These are phyloP conservation scores for Pseudomyrmex pallidus DNA, from an alignment of 1,140 invertebrate genomes.

Conservation along the genomic window DNA sequence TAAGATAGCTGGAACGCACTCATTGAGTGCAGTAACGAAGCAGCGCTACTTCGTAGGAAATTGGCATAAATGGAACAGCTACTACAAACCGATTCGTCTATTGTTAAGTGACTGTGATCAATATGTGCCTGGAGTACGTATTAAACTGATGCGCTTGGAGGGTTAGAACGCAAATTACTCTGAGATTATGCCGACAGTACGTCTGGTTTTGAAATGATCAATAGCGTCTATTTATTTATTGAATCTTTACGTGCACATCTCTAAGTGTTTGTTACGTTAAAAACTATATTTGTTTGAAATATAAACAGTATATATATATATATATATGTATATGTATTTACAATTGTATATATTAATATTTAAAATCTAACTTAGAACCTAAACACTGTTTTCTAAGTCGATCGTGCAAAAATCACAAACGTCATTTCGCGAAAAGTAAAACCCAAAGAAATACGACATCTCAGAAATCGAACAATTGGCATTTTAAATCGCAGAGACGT, in stretches of 20 bases:
- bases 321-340: too few species aligned
- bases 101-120: conserved; percentile 49
- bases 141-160: conserved; percentile 31
- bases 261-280: background rate
- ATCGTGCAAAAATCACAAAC: background rate
- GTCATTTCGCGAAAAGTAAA: background rate
- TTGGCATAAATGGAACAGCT: conserved; percentile 57
- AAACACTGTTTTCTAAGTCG: too few species aligned
- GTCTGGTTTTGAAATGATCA: conserved; percentile 10
- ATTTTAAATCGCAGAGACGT: conserved; percentile 5
- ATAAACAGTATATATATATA: too few species aligned
- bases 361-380: too few species aligned
- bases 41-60: conserved; percentile 33
- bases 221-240: conserved; percentile 5
- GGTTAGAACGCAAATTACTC: conserved; percentile 11
- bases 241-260: background rate
- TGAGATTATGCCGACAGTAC: conserved; percentile 11
- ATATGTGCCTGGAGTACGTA: conserved; percentile 46
- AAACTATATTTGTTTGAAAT: conserved; percentile 2
- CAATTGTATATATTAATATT: too few species aligned
- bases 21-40: conserved; percentile 49
- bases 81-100: conserved; percentile 43
- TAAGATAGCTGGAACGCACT: conserved; percentile 49
- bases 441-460: background rate
- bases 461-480: background rate